phyloP scores from a whole-genome alignment of 1,140 invertebrate species.

The Eurosta solidaginis region DNA sequence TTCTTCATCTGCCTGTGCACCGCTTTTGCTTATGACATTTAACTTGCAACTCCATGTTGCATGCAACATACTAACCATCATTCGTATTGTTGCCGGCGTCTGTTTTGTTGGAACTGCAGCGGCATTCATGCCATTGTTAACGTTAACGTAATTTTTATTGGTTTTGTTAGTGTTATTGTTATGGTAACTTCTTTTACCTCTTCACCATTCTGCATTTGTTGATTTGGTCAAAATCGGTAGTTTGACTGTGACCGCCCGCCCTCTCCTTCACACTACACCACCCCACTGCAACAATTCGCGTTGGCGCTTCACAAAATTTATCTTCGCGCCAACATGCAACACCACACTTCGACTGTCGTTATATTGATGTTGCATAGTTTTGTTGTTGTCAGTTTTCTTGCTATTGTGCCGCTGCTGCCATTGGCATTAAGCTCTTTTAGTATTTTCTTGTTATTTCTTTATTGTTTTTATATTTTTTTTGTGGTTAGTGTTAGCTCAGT shows the following conservation, averaged over 20 bases:
- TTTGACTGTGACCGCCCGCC: neutral
- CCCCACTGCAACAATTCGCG: neutral
- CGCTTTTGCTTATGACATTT: neutral
- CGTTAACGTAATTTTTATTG: neutral
- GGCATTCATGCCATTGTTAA: constrained; percentile 20
- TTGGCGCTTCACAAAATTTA: constrained; percentile 28
- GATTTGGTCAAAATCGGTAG: neutral
- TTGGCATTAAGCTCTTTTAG: neutral
- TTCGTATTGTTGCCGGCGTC: constrained; percentile 5
- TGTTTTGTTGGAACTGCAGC: neutral
- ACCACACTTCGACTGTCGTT: neutral
- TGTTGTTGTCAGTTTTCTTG: neutral
- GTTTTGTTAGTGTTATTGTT: neutral
- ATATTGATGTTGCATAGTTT: neutral
- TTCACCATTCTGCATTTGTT: neutral
- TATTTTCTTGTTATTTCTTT: neutral
- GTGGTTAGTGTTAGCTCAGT: neutral
- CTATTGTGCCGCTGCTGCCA: neutral
- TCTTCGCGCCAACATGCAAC: constrained; percentile 20
- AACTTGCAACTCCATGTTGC: neutral
- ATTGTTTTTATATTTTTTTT: neutral
- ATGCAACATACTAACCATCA: constrained; percentile 20
- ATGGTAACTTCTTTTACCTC: neutral
- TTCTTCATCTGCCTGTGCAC: neutral
- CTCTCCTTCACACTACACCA: neutral